A percentile compares a stretch with the other conserved stretches of the same genome.
These are phyloP conservation scores for Stictonetta naevosa DNA, from an alignment of 2,113 vertebrate species.

Conservation along the genomic window DNA sequence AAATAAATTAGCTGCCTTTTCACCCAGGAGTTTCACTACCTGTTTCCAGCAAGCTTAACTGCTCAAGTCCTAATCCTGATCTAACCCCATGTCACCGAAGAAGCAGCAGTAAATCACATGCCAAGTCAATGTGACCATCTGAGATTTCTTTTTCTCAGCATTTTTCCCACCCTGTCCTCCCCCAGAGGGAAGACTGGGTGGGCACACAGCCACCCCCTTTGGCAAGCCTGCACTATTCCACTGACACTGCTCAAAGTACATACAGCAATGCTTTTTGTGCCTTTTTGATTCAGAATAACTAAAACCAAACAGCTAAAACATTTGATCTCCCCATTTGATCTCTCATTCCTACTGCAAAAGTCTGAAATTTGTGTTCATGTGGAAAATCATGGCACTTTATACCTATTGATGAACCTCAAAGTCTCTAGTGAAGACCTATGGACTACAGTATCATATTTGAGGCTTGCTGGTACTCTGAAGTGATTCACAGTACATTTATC, in stretches of 20 bases:
- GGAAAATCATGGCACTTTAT: background rate
- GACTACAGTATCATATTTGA: background rate
- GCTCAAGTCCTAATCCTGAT: background rate
- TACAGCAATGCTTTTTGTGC: background rate
- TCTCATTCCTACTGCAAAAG: background rate
- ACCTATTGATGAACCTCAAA: background rate
- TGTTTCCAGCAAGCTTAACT: background rate
- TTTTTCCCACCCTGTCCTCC: background rate
- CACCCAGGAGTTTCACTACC: rapidly evolving
- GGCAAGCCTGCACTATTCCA: background rate
- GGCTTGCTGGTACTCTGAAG: background rate
- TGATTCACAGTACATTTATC: background rate
- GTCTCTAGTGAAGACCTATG: background rate
- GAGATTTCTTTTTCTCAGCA: background rate
- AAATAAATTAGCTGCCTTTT: background rate
- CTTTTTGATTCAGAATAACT: background rate
- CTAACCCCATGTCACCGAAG: background rate
- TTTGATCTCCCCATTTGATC: background rate
- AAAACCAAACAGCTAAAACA: background rate
- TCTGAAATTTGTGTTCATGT: background rate
- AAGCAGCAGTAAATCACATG: background rate
- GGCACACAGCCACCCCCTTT: rapidly evolving
- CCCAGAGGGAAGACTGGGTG: background rate
- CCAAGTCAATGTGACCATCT: background rate
- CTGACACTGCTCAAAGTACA: background rate